Base-by-base conservation (phyloP, 2,888 invertebrate genomes). In the Scrobipalpa costella region DNA sequence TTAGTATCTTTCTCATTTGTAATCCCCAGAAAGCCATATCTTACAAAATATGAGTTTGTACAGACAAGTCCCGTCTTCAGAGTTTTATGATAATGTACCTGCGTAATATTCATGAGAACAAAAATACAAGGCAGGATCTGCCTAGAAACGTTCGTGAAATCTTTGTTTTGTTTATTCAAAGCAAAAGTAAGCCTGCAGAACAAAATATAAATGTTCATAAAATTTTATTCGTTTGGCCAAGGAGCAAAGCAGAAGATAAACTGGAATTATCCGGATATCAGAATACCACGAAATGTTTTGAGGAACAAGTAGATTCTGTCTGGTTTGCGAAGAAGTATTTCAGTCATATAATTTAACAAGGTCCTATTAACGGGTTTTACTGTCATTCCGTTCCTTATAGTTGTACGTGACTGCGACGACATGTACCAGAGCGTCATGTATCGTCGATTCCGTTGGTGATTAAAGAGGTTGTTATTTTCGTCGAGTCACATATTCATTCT, bases 391-490 rank as follows among this genome's bases (percentile, higher is more conserved):
- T 49, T 60, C 11, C 40, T 50, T 50, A 50, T 13, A 52, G 19
- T 19, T 27, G 57, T 47, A 34, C 57, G 38, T 61, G 61, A 50
- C 50, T 19, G n/a, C 33, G 13, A 17, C 27, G 49, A 49, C 60
- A 17, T 19, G 33, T 15, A 8, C 27, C 49, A 11, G 33, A 60
- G 49, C 27, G 38, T 52, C 52, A 61, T 47, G 2, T 62, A 33
- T 47, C 44, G 57, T 47, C 36, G 61, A 49, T 57, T 61, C 50
- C 19, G n/a, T 49, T 61, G 13, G 19, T 49, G 21, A 64, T 57
- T 61, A 63, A 63, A 63, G 47, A 27, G 40, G 33, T 44, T 47
- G 36, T 64, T 64, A 64, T 61, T 64, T 61, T 64, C 49, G 57
- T 61, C 47, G 11, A 61, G 13, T 55, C n/a, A 57, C 27, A 33